Percentiles rank a stretch among this genome's conserved stretches.
These are phyloP conservation scores for Amphipyra berbera DNA, from an alignment of 2,888 invertebrate genomes.

Conservation along the genomic window DNA sequence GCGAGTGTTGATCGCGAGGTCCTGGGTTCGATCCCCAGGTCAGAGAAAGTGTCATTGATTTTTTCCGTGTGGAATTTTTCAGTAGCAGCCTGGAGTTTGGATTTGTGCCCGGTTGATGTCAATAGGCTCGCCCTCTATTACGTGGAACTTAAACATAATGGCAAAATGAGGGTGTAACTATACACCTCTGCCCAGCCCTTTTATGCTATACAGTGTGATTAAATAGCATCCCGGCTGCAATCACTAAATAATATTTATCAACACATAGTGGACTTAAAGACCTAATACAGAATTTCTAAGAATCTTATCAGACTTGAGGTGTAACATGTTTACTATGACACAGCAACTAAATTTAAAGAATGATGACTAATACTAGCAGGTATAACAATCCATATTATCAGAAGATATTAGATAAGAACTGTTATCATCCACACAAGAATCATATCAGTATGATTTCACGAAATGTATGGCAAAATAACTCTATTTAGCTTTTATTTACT, in stretches of 20 bases:
- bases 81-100: too few relatives aligned
- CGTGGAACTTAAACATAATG: too few relatives aligned
- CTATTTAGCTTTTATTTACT: not conserved
- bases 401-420: constrained; percentile 29
- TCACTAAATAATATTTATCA: constrained; percentile 18
- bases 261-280: constrained; percentile 5
- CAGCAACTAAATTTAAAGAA: constrained; percentile 47
- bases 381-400: constrained; percentile 30
- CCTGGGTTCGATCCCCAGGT: too few relatives aligned
- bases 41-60: too few relatives aligned
- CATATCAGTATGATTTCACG: not conserved
- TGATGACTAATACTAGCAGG: constrained; percentile 53
- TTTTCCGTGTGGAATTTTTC: too few relatives aligned
- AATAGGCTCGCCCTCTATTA: too few relatives aligned
- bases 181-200: too few relatives aligned
- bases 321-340: constrained; percentile 46
- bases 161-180: too few relatives aligned
- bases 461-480: not conserved
- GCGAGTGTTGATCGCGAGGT: too few relatives aligned
- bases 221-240: too few relatives aligned
- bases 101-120: too few relatives aligned
- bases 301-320: constrained; percentile 43
- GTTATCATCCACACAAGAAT: constrained; percentile 15
- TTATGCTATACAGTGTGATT: too few relatives aligned
- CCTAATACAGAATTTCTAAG: constrained; percentile 17